Percentiles rank a stretch among this genome's conserved stretches.
Conservation (phyloP, 2,113 vertebrate genomes). For the Syngnathus typhle region DNA sequence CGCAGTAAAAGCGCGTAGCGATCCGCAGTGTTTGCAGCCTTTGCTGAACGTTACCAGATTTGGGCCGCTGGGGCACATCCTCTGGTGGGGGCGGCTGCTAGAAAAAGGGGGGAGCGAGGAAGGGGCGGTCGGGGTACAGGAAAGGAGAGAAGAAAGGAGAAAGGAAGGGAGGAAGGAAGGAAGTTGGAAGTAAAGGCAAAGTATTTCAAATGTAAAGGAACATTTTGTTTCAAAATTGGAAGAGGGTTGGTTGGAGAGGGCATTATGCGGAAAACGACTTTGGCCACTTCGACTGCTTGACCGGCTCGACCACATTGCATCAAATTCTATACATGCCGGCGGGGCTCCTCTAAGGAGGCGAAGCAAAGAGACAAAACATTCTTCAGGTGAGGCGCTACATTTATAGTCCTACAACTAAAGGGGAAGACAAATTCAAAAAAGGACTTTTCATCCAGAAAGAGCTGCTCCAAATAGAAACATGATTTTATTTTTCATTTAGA, state of each 20-base stretch:
- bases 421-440: neutral
- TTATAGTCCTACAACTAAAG: conserved; percentile 9
- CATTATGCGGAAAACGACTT: conserved; percentile 13
- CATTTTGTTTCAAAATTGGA: conserved; percentile 28
- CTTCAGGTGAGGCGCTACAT: conserved; percentile 9
- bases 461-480: neutral
- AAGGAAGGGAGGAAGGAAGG: conserved; percentile 58
- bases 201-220: conserved; percentile 60
- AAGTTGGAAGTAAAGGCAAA: conserved; percentile 72
- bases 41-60: conserved; percentile 74
- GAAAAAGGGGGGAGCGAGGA: conserved; percentile 51
- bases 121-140: conserved; percentile 48
- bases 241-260: conserved; percentile 43
- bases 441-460: neutral
- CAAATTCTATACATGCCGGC: neutral
- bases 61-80: conserved; percentile 67
- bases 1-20: conserved; percentile 74
- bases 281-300: neutral
- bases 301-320: neutral
- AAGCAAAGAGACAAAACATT: conserved; percentile 21
- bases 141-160: conserved; percentile 58
- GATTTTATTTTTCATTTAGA: neutral
- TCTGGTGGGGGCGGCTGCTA: conserved; percentile 67
- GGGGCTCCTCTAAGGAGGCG: conserved; percentile 12
- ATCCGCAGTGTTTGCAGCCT: conserved; percentile 74